Evolutionary conservation across 2,113 vertebrate species (phyloP), one percentile per base, ranked within the genome.

Genomic region (Channa maculata): DNA sequence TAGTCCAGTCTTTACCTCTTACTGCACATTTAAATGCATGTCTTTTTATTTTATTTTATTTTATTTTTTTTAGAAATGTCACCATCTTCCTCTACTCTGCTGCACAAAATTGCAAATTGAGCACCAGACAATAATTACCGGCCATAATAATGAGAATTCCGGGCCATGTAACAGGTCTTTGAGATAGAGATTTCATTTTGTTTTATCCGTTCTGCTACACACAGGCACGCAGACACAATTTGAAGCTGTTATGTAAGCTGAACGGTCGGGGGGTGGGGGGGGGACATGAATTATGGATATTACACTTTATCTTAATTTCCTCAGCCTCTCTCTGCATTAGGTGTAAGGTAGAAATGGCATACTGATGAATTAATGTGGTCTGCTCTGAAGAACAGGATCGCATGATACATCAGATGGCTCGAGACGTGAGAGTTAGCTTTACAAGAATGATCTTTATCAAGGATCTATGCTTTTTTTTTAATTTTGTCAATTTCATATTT

Each of bases 251-350:
- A 45, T 51, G 58, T 81, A 45, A 60, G 69, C 64, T 8, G 15
- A 33, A 24, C n/a, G 13, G 15, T 34, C 15, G 45, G 44, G 44
- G 6, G 11, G n/a, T n/a, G n/a, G n/a, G n/a, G 15, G 58, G 4
- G 6, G 34, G n/a, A 48, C 7, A 89, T 84, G 82, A 89, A 88
- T 87, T 82, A 91, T 89, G 85, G 79, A 89, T 86, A 63, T 87
- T 53, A 39, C 49, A 74, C 77, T 83, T 79, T 44, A 84, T 89
- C 74, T 79, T 80, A 64, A 86, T 84, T 90, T 80, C 58, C 57
- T 67, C 51, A 50, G 79, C 75, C 51, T 52, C 46, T n/a, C 61
- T 57, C 52, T 75, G 39, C 37, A 60, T 54, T 24, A 65, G 50
- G 72, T 63, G 75, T 58, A 54, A 61, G 74, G 63, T 67, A 51